Conservation (phyloP, 23 tunicate species). For the Clavelina lepadiformis region DNA sequence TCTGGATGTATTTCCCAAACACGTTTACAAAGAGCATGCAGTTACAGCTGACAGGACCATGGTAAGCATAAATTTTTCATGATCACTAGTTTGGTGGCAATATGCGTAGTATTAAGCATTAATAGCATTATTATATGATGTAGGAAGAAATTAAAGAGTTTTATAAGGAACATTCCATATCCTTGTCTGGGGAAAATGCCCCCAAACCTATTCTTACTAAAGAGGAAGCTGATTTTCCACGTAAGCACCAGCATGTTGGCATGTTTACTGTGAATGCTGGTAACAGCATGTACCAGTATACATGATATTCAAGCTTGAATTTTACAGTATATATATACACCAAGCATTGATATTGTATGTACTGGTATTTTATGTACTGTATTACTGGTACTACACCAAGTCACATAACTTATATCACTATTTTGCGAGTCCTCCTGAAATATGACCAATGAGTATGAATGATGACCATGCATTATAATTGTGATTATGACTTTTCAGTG, state of each 20-base stretch:
- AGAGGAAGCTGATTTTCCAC: slow-evolving; percentile 37
- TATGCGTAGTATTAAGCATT: background rate
- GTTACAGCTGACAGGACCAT: slow-evolving; percentile 5
- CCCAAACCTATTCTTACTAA: slow-evolving; percentile 40
- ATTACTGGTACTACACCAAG: no score
- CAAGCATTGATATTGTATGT: no score
- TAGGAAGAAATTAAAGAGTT: slow-evolving; percentile 35
- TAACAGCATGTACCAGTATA: no score
- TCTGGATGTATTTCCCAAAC: background rate
- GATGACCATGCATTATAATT: no score
- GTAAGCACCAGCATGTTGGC: slow-evolving; percentile 11
- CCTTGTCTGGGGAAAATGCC: slow-evolving; percentile 10
- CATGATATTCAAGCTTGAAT: no score
- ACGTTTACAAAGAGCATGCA: slow-evolving; percentile 41
- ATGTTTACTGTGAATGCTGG: no score
- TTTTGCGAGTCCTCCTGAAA: no score
- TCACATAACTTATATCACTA: no score
- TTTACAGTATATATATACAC: no score
- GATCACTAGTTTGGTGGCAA: background rate
- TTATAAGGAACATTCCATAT: slow-evolving; percentile 22
- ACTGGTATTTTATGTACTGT: no score
- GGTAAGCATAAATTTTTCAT: slow-evolving; percentile 15
- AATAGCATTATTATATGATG: background rate
- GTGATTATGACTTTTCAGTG: background rate
- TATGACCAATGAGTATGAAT: no score